These are phyloP conservation scores for Datnioides undecimradiatus DNA, from an alignment of 2,113 vertebrate species.

Conservation along the genomic window DNA sequence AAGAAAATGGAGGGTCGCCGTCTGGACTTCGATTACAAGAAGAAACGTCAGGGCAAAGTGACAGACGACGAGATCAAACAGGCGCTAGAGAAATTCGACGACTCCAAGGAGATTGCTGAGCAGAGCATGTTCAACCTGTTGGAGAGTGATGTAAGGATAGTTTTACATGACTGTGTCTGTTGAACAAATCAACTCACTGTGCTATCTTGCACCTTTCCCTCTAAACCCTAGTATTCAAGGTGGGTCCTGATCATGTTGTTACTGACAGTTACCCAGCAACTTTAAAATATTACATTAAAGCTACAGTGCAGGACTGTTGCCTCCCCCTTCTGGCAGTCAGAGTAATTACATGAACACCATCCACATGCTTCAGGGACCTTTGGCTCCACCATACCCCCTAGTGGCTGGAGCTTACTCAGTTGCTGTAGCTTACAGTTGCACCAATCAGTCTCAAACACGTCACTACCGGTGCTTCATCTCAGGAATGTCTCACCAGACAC, in stretches of 20 bases:
- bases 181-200: neutral
- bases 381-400: too few relatives aligned
- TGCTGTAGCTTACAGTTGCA: too few relatives aligned
- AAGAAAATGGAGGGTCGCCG: constrained; percentile 97
- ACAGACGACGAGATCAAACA: constrained; percentile 96
- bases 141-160: constrained; percentile 95
- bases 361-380: too few relatives aligned
- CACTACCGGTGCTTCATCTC: too few relatives aligned
- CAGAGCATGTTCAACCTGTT: constrained; percentile 99
- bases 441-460: too few relatives aligned
- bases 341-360: too few relatives aligned
- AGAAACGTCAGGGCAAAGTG: constrained; percentile 96
- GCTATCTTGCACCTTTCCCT: neutral
- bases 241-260: too few relatives aligned
- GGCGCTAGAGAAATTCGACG: constrained; percentile 97
- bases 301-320: too few relatives aligned
- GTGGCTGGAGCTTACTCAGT: too few relatives aligned
- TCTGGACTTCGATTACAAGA: constrained; percentile 99
- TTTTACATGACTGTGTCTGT: neutral
- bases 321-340: too few relatives aligned
- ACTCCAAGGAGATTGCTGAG: constrained; percentile 97
- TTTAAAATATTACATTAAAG: neutral
- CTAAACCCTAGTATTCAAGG: neutral
- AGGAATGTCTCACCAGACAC: too few relatives aligned
- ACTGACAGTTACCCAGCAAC: too few relatives aligned